Conservation (phyloP, 2,113 vertebrate species). For the Sceloporus tristichus region DNA sequence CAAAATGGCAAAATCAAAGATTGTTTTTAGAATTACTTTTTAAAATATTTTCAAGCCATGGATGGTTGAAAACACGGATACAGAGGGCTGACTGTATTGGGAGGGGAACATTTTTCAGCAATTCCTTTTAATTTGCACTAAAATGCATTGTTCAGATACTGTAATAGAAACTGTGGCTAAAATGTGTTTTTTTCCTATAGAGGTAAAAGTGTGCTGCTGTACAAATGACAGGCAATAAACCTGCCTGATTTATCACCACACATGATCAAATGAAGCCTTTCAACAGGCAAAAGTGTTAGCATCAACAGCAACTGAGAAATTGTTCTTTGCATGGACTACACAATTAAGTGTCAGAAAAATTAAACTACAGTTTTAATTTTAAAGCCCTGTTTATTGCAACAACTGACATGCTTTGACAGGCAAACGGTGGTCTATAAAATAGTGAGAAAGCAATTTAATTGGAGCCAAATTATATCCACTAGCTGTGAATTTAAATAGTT, state of each 20-base stretch:
- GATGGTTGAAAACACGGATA: too few species aligned
- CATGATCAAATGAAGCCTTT: background rate
- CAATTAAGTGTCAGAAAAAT: background rate
- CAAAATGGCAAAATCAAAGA: too few species aligned
- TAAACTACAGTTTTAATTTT: background rate
- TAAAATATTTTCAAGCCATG: too few species aligned
- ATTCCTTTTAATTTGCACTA: background rate
- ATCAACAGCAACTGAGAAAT: background rate
- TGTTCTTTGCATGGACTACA: background rate
- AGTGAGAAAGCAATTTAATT: background rate
- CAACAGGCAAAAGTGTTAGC: background rate
- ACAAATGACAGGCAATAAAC: background rate
- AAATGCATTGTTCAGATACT: background rate
- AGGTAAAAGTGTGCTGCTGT: background rate
- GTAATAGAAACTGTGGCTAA: background rate
- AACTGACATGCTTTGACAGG: background rate
- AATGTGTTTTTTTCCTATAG: background rate
- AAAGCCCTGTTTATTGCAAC: constrained; percentile 8
- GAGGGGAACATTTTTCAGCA: background rate
- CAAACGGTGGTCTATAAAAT: background rate
- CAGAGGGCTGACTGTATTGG: background rate
- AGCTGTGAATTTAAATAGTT: background rate
- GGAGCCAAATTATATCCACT: background rate
- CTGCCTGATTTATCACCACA: background rate
- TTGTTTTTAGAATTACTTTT: too few species aligned